Evolutionary conservation across 92 coral and sea anemone species (phyloP), one percentile per base, ranked within the genome.

Genomic region (Chrysogorgia sp.): DNA sequence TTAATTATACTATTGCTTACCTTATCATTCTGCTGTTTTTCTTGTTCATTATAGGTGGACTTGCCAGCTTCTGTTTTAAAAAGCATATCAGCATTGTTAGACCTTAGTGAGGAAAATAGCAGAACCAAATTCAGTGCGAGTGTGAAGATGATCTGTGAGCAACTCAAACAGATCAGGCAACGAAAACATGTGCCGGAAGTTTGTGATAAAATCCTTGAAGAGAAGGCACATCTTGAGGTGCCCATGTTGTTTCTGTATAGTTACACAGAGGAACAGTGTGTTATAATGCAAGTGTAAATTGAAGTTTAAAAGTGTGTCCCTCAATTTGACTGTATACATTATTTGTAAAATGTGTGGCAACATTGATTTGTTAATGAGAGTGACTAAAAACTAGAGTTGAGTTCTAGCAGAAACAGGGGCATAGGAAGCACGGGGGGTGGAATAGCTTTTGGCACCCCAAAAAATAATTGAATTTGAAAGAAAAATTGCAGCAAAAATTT

Each of bases 221-320:
- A 89, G 23, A 96, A 89, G 68, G 84, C 83, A 13, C 56, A 80
- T 12, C 83, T 89, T 53, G 89, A 89, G 81, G 84, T 85, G 5
- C 97, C 97, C 12, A 53, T 91, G 17, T 76, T 96, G 24, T 89
- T 96, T 71, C 90, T 91, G 52, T 96, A 91, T 45, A 91, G 97
- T 41, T 86, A 88, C 0, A 87, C 82, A 37, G 98, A 94, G 62
- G 98, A 94, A 35, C 79, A 72, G 28, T 72, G 79, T 28, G 79
- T 72, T n/a, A 55, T 71, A 35, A 71, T 71, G 78, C 78, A 50
- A 20, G 63, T 71, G 53, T 69, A 69, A 34, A 25, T 25, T 59
- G 65, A 34, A 34, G n/a, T n/a, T n/a, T n/a, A n/a, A n/a, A n/a
- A n/a, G n/a, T n/a, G n/a, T n/a, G n/a, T n/a, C n/a, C n/a, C n/a